These are phyloP conservation scores for Rafetus swinhoei DNA, from an alignment of 2,113 vertebrate species.

Conservation along the genomic window DNA sequence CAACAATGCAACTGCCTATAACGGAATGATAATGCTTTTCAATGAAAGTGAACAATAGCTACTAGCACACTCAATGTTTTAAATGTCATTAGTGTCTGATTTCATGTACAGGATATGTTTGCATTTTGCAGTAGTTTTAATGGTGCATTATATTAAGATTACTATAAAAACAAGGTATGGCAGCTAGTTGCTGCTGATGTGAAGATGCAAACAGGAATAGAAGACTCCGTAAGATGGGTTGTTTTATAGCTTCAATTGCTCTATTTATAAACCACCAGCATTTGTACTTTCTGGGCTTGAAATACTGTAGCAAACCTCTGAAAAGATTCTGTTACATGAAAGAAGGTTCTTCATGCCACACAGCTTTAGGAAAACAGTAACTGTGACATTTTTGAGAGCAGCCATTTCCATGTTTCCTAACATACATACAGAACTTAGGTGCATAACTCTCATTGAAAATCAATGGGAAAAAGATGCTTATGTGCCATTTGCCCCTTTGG, in stretches of 20 bases:
- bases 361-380: neutral
- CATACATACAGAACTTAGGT: neutral
- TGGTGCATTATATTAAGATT: neutral
- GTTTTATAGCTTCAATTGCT: neutral
- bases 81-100: neutral
- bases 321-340: neutral
- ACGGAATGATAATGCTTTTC: neutral
- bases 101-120: neutral
- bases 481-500: neutral
- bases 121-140: neutral
- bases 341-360: neutral
- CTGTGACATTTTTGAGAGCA: neutral
- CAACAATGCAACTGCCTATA: neutral
- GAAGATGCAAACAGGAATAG: neutral
- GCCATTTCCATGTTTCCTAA: neutral
- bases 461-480: neutral
- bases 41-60: conserved; percentile 5
- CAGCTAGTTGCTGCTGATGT: neutral
- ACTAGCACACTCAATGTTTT: neutral
- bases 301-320: neutral
- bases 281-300: neutral
- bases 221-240: neutral
- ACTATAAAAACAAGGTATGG: neutral
- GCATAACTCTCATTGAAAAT: neutral
- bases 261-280: neutral